Evolutionary conservation across 2,113 vertebrate species (phyloP).

Genomic region (Hiodon tergisus): DNA sequence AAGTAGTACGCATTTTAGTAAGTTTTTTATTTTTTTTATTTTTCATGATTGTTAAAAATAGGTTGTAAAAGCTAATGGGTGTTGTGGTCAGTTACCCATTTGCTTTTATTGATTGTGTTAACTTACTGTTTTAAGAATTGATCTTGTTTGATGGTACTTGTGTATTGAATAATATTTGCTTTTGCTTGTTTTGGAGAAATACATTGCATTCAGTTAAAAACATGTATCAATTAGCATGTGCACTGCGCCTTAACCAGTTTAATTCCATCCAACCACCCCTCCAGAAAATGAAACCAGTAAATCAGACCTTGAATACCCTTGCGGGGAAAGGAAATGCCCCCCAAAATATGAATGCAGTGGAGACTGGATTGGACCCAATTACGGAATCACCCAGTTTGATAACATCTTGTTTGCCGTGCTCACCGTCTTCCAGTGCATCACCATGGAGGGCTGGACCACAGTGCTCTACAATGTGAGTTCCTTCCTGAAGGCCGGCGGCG

Average conservation of each 20-base stretch:
- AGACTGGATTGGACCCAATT: slow-evolving; percentile 89
- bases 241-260: too few relatives aligned
- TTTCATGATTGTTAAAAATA: not conserved
- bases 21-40: not conserved
- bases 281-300: slow-evolving; percentile 56
- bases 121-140: too few relatives aligned
- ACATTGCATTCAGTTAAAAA: not conserved
- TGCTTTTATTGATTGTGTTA: too few relatives aligned
- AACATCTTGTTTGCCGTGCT: slow-evolving; percentile 97
- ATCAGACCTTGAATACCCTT: slow-evolving; percentile 65
- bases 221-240: not conserved
- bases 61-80: not conserved
- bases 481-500: too few relatives aligned
- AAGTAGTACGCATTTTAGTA: not conserved
- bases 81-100: too few relatives aligned
- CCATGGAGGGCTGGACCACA: slow-evolving; percentile 99
- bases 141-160: too few relatives aligned
- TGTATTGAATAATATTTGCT: not conserved
- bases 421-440: slow-evolving; percentile 99
- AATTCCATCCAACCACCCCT: too few relatives aligned
- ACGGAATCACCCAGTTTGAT: slow-evolving; percentile 97
- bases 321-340: slow-evolving; percentile 81
- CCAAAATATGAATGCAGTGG: slow-evolving; percentile 72
- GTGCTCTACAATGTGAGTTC: slow-evolving; percentile 94
- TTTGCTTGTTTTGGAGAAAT: not conserved